A percentile compares a stretch with the other conserved stretches of the same genome.
Conservation (phyloP, 2,113 vertebrate species). For the Cyphomyrus discorhynchus region DNA sequence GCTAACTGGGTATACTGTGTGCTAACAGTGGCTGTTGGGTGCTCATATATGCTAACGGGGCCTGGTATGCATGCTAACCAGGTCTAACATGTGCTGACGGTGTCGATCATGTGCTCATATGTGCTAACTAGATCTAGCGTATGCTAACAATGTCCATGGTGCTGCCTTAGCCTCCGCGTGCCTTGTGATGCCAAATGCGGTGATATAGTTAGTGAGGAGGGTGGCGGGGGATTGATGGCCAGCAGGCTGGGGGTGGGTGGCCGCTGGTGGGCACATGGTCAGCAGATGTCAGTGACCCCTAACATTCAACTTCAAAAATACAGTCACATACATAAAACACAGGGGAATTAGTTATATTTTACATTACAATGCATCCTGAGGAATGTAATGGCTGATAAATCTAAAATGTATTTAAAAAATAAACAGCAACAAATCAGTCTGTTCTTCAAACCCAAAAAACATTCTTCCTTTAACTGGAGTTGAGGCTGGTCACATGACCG, state of each 20-base stretch:
- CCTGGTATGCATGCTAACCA: not conserved
- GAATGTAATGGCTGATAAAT: not conserved
- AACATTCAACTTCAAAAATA: not conserved
- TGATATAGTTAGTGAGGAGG: not conserved
- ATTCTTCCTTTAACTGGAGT: not conserved
- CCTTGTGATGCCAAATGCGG: not conserved
- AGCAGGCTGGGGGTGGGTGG: no score
- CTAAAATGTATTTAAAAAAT: not conserved
- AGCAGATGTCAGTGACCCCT: not conserved
- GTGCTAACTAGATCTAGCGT: not conserved
- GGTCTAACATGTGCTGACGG: not conserved
- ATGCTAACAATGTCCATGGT: not conserved
- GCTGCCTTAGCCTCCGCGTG: not conserved
- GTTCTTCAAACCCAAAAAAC: not conserved
- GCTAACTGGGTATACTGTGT: not conserved
- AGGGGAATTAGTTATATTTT: not conserved
- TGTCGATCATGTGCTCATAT: not conserved
- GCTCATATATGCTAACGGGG: not conserved
- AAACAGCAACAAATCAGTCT: not conserved
- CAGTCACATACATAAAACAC: not conserved
- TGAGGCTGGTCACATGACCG: not conserved
- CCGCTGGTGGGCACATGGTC: not conserved
- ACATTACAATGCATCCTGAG: not conserved
- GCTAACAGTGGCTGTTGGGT: not conserved
- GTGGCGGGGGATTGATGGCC: not conserved